Evolutionary conservation across 2,113 vertebrate species (phyloP).

Genomic region (Melanerpes formicivorus): DNA sequence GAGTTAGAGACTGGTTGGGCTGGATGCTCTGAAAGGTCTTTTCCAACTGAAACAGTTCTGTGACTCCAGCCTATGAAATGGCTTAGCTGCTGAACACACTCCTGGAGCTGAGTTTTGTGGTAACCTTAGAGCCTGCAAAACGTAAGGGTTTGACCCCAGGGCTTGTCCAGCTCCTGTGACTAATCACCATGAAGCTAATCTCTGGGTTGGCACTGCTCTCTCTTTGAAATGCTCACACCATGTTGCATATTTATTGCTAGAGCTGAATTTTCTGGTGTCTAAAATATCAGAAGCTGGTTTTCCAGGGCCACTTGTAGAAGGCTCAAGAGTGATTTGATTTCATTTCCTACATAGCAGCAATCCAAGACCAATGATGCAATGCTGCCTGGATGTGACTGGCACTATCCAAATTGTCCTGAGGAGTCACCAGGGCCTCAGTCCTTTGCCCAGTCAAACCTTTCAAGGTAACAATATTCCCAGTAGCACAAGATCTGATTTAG

Average conservation of each 20-base stretch:
- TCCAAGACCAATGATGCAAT: too few species aligned
- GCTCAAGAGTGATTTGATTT: not conserved
- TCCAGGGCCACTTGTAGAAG: not conserved
- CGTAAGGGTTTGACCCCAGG: not conserved
- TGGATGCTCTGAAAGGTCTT: too few species aligned
- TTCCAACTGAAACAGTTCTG: too few species aligned
- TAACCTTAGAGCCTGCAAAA: not conserved
- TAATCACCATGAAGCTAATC: not conserved
- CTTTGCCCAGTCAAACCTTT: not conserved
- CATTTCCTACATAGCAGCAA: fast-evolving
- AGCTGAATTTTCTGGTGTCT: not conserved
- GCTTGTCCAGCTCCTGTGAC: fast-evolving
- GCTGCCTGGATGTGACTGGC: not conserved
- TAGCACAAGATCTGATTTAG: not conserved
- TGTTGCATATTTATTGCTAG: not conserved
- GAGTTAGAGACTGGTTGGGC: too few species aligned
- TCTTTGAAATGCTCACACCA: not conserved
- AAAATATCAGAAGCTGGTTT: not conserved
- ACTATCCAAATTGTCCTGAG: not conserved
- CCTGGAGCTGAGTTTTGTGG: not conserved
- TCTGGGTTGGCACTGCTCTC: not conserved
- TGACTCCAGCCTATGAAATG: too few species aligned
- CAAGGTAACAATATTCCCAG: not conserved
- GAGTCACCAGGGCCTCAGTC: not conserved
- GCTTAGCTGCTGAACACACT: not conserved